Evolutionary conservation across 1,140 invertebrate species (phyloP), one percentile per base, ranked within the genome.

Genomic region (Mizuhopecten yessoensis): DNA sequence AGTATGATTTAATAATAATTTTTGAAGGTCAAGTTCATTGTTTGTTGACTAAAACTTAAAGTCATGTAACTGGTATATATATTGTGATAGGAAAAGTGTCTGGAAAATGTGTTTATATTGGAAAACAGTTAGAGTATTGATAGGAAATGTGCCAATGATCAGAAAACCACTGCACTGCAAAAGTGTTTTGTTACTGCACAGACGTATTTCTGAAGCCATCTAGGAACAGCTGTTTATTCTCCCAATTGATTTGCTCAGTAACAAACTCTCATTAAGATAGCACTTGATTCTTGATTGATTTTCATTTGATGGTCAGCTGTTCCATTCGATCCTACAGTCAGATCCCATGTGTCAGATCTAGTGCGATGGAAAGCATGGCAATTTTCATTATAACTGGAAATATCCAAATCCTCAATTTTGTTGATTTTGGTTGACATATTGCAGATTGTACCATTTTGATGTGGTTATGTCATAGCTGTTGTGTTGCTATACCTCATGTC

Each of bases 261-360:
- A 75, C 57, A 9, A 75, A 75, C n/a, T n/a, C 57, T 75, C 57
- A 75, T 75, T 75, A 75, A 75, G 57, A 75, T 75, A 75, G 57
- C 57, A 75, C 57, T 75, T 75, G 57, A 75, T 75, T 75, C 57
- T 75, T 75, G 57, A 75, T 75, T 75, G 57, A 75, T 75, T 75
- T 75, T 17, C 57, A 75, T n/a, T 75, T 75, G 23, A 75, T 75
- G 57, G 57, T 75, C 57, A 75, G 29, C 57, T 7, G 57, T 75
- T 75, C n/a, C 57, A 75, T 75, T 23, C 29, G 57, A 75, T 75
- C 57, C 57, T 29, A n/a, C 57, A 75, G 9, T 29, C 57, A n/a
- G 57, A 75, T 75, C 57, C 57, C 57, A 75, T 75, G 57, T 75
- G 57, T 75, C 57, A 17, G 57, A 75, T 75, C 29, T n/a, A 29